Percentiles rank a stretch among this genome's conserved stretches.
phyloP scores from a whole-genome alignment of 37 sponge, comb jelly and placozoan genomes.

The Tethya wilhelma region DNA sequence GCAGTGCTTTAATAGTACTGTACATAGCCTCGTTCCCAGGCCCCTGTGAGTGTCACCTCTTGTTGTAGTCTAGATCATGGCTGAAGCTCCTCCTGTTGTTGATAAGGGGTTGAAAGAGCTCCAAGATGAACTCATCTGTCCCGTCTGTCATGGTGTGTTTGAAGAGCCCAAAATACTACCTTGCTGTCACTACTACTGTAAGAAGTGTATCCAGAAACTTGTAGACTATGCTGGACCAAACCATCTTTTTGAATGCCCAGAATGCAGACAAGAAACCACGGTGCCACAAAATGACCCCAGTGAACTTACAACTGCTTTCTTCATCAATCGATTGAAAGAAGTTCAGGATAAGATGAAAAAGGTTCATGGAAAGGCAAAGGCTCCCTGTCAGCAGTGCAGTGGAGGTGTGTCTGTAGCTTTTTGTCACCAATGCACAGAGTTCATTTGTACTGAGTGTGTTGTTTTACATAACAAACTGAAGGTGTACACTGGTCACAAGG shows the following conservation, averaged over 20 bases:
- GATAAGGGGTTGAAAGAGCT: constrained; percentile 16
- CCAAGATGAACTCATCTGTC: constrained; percentile 45
- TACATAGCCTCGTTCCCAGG: too few species aligned
- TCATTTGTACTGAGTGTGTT: constrained; percentile 26
- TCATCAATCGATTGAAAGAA: constrained; percentile 43
- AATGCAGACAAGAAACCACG: constrained; percentile 16
- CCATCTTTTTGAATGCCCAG: constrained; percentile 40
- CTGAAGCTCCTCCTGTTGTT: too few species aligned
- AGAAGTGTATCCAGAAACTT: constrained; percentile 30
- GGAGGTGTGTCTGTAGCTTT: constrained; percentile 16
- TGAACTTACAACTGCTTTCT: constrained; percentile 24
- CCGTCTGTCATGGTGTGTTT: constrained; percentile 38
- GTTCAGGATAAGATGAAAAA: constrained; percentile 18
- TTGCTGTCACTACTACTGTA: constrained; percentile 57
- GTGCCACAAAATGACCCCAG: constrained; percentile 16
- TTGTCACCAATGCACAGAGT: constrained; percentile 32
- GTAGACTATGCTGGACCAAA: constrained; percentile 11
- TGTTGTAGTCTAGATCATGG: too few species aligned
- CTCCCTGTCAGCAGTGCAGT: constrained; percentile 8
- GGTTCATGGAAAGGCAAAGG: constrained; percentile 23
- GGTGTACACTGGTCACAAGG: constrained; percentile 11
- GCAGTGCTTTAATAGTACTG: too few species aligned
- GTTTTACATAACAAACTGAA: constrained; percentile 12
- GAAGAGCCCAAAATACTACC: constrained; percentile 44
- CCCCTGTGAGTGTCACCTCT: too few species aligned